Evolutionary conservation across 2,797 vertebrate genomes (phyloP).

Genomic region (Nasua narica): DNA sequence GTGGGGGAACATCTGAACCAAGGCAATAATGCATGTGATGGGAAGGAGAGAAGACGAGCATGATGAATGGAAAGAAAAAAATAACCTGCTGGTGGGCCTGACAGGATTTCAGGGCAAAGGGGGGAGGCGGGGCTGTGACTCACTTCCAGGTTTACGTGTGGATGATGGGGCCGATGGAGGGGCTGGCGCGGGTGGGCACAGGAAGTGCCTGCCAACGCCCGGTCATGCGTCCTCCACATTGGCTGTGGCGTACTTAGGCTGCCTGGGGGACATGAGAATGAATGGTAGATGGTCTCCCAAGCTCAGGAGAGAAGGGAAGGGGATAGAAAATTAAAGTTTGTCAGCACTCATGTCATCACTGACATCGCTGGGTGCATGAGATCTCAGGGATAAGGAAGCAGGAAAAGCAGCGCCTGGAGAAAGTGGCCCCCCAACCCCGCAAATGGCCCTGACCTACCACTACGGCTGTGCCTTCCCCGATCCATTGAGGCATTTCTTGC

Average conservation of each 20-base stretch:
- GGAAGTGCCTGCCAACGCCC: background rate
- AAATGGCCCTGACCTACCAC: accelerated
- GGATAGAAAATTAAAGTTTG: background rate
- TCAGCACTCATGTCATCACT: background rate
- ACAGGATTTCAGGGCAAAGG: background rate
- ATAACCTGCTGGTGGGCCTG: background rate
- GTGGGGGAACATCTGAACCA: background rate
- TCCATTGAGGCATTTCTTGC: background rate
- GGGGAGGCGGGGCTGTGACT: background rate
- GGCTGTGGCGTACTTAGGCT: background rate
- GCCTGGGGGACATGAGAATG: background rate
- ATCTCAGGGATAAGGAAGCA: background rate
- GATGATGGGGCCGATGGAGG: background rate
- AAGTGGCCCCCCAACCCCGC: no score
- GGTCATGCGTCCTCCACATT: no score
- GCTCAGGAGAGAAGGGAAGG: background rate
- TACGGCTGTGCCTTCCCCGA: background rate
- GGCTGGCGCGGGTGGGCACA: background rate
- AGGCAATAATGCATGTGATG: background rate
- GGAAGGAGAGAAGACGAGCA: background rate
- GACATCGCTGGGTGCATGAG: background rate
- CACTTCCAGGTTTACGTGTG: background rate
- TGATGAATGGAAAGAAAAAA: background rate
- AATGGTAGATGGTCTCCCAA: background rate
- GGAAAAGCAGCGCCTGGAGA: background rate